A percentile compares a stretch with the other conserved stretches of the same genome.
phyloP scores from a whole-genome alignment of 2,113 vertebrate genomes.

The Heliornis fulica region DNA sequence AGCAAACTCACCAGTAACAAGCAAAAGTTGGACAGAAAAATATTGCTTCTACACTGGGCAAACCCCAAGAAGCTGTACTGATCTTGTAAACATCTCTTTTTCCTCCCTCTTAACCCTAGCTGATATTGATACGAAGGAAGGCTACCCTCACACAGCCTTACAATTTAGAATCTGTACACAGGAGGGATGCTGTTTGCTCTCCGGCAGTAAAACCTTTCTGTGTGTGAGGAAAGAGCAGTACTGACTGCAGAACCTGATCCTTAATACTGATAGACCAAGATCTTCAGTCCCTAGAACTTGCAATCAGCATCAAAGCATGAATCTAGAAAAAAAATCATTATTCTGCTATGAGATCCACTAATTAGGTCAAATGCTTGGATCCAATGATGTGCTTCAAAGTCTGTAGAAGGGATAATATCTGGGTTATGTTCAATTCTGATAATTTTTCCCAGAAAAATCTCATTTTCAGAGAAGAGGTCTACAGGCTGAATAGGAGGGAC shows the following conservation, averaged over 20 bases:
- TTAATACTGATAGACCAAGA: fast-evolving
- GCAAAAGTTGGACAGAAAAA: not conserved
- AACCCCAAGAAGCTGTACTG: not conserved
- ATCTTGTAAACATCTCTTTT: not conserved
- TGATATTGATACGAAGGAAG: not conserved
- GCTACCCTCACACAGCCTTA: not conserved
- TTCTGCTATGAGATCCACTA: not conserved
- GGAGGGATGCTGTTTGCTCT: not conserved
- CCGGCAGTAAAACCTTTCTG: not conserved
- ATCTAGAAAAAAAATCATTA: not conserved
- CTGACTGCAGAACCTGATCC: not conserved
- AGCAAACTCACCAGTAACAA: not conserved
- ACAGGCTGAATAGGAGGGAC: not conserved
- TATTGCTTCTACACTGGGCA: not conserved
- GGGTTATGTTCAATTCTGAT: not conserved
- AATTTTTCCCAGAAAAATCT: not conserved
- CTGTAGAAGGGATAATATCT: not conserved
- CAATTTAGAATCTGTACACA: not conserved
- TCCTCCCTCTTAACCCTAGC: not conserved
- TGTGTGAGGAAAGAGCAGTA: not conserved
- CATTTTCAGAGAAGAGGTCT: not conserved
- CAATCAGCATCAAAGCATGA: not conserved
- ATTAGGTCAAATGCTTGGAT: not conserved
- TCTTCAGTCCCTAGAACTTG: not conserved
- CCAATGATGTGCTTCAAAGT: not conserved